These are phyloP conservation scores for Delia radicum DNA, from an alignment of 1,140 invertebrate genomes.

Conservation along the genomic window DNA sequence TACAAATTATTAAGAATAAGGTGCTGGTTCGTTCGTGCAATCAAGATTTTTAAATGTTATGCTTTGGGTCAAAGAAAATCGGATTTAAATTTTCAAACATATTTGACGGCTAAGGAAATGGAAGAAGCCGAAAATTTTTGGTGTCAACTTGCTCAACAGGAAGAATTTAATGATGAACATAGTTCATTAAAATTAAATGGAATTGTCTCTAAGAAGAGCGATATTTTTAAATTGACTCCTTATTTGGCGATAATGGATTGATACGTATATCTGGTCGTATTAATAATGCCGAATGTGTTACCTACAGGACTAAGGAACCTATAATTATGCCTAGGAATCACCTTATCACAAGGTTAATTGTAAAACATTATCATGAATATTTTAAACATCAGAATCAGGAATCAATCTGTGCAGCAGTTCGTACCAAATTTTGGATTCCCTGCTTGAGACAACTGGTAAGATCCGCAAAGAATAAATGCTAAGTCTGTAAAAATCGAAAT, in stretches of 20 bases:
- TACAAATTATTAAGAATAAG: background rate
- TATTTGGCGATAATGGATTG: background rate
- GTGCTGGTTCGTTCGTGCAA: background rate
- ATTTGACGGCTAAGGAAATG: background rate
- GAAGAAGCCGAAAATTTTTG: background rate
- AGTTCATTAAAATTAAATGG: background rate
- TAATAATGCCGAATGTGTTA: background rate
- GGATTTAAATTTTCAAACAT: background rate
- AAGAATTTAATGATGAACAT: background rate
- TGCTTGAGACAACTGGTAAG: slow-evolving; percentile 1
- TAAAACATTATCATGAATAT: background rate
- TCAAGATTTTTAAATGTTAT: background rate
- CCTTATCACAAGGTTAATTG: background rate
- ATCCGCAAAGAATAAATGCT: slow-evolving; percentile 1
- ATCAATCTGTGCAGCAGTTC: background rate
- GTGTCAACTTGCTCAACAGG: background rate
- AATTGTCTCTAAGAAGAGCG: background rate
- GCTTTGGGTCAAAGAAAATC: background rate
- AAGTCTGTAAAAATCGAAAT: slow-evolving; percentile 13
- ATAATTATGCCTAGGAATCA: slow-evolving; percentile 3
- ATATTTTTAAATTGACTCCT: background rate
- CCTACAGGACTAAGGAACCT: background rate
- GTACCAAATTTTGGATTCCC: background rate
- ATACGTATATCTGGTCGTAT: background rate
- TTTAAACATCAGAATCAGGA: background rate